Evolutionary conservation across 2,888 invertebrate species (phyloP).

Genomic region (Trissonchulus sp.): DNA sequence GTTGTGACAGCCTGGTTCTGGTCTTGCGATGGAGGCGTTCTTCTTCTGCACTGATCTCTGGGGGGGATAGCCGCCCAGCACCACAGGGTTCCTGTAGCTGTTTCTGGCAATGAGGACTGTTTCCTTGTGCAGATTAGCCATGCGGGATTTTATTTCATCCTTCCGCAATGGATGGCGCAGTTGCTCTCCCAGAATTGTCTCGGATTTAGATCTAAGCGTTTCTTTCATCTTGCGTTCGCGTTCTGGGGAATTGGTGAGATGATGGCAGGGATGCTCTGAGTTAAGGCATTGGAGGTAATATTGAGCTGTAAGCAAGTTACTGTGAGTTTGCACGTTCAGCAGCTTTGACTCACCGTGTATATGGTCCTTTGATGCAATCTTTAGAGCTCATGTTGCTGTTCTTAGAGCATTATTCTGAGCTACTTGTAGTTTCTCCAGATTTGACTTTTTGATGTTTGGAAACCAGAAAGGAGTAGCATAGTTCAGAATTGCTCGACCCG

Average conservation of each 20-base stretch:
- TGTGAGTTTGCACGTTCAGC: neutral
- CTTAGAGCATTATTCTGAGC: neutral
- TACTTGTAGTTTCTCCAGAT: neutral
- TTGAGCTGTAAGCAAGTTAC: neutral
- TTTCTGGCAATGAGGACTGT: no score
- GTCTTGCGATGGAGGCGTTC: no score
- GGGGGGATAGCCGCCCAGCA: no score
- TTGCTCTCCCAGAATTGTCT: neutral
- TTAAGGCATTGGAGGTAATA: constrained; percentile 10
- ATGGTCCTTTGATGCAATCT: neutral
- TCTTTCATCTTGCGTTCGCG: constrained; percentile 10
- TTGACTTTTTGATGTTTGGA: neutral
- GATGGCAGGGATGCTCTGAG: constrained; percentile 13
- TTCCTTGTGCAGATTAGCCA: no score
- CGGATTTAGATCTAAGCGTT: neutral
- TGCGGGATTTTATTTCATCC: no score
- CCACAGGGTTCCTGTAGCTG: no score
- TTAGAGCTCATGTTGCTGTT: constrained; percentile 5
- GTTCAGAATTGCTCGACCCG: neutral
- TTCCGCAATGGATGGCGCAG: no score
- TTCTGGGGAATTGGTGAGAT: neutral
- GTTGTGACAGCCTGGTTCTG: no score
- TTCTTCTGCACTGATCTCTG: no score
- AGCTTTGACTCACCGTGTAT: constrained; percentile 4
- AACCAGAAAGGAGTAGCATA: neutral